Percentiles rank a stretch among this genome's conserved stretches.
Conservation (phyloP, 1,140 invertebrate species). For the Zophobas morio region DNA sequence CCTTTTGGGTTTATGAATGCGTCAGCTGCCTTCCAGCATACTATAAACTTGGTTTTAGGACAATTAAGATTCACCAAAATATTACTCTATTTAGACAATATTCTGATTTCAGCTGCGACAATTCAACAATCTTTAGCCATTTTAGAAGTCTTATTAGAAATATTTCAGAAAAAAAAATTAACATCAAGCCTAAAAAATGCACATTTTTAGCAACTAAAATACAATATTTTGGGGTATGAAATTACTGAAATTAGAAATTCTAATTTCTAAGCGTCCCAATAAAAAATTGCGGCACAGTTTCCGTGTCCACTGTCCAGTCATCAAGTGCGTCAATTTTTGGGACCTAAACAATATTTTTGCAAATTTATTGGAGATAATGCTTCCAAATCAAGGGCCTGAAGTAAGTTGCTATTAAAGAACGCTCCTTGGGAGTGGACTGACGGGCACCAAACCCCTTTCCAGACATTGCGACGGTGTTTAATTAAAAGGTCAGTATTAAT, state of each 20-base stretch:
- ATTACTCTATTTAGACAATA: conserved; percentile 62
- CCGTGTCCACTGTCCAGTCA: conserved; percentile 5
- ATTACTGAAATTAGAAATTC: not conserved
- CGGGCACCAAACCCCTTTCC: not conserved
- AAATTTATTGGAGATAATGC: conserved; percentile 33
- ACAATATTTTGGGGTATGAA: conserved; percentile 1
- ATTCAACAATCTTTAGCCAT: conserved; percentile 64
- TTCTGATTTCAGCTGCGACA: conserved; percentile 65
- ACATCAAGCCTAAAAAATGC: not conserved
- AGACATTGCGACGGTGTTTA: not conserved
- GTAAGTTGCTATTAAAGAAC: not conserved
- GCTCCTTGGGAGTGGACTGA: not conserved
- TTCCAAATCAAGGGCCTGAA: not conserved
- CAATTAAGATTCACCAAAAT: not conserved
- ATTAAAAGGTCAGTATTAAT: not conserved
- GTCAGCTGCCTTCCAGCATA: not conserved
- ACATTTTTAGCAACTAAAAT: conserved; percentile 1
- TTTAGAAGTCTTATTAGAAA: conserved; percentile 59
- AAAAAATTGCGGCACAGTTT: conserved; percentile 6
- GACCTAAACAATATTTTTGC: not conserved
- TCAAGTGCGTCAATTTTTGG: conserved; percentile 17
- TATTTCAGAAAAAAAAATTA: not conserved
- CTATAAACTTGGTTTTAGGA: not conserved
- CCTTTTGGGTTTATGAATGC: not conserved
- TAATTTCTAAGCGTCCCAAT: conserved; percentile 1